Conservation (phyloP, 1,140 invertebrate genomes). For the Calliphora vicina region DNA sequence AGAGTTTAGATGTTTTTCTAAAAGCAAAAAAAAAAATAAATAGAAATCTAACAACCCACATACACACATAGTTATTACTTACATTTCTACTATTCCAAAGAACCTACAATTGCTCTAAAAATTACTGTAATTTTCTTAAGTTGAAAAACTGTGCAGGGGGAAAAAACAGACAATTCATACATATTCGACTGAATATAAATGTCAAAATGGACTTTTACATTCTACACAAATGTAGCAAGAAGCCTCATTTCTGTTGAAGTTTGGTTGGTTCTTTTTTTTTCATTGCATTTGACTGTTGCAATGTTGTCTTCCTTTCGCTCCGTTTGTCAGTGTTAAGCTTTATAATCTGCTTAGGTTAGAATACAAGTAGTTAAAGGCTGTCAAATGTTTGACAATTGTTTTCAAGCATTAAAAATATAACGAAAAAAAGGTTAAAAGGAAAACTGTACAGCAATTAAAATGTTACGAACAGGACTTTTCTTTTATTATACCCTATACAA, state of each 20-base stretch:
- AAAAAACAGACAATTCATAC: neutral
- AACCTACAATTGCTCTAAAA: neutral
- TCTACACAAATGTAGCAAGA: neutral
- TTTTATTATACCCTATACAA: too few species aligned
- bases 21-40: neutral
- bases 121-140: conserved; percentile 10
- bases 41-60: conserved; percentile 21
- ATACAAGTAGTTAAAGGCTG: neutral
- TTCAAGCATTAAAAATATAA: neutral
- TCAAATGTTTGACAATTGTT: conserved; percentile 10
- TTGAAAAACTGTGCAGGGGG: neutral
- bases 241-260: neutral
- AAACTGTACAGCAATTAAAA: neutral
- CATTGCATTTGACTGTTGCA: neutral
- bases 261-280: neutral
- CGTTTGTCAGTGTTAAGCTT: neutral
- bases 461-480: neutral
- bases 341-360: conserved; percentile 26
- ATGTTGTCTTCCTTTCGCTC: neutral
- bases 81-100: neutral
- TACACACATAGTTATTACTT: conserved; percentile 21
- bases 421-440: neutral
- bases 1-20: neutral
- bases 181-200: neutral
- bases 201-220: conserved; percentile 26